These are phyloP conservation scores for Gorsachius goisagi DNA, from an alignment of 2,113 vertebrate genomes.

Conservation along the genomic window DNA sequence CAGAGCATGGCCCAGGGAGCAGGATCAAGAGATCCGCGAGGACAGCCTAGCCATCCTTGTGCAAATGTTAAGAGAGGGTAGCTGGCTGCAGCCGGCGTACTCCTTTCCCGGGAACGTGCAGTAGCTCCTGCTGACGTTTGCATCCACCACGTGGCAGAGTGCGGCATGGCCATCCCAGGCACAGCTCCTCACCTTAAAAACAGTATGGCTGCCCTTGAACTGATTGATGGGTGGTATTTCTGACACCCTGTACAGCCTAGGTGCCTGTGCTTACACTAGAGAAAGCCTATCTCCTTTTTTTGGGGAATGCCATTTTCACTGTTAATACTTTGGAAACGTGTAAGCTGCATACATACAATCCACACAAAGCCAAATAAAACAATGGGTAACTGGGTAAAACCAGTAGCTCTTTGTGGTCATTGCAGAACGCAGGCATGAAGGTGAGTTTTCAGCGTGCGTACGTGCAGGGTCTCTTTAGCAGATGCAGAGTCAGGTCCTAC, in stretches of 20 bases:
- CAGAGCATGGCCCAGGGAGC: not conserved
- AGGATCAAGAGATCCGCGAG: not conserved
- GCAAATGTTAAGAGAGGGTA: not conserved
- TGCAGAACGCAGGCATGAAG: not conserved
- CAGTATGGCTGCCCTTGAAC: rapidly evolving
- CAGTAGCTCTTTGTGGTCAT: not conserved
- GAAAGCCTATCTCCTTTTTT: rapidly evolving
- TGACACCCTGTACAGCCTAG: too few species aligned
- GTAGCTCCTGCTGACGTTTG: not conserved
- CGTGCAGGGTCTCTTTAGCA: not conserved
- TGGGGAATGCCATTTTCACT: not conserved
- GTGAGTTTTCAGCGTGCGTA: not conserved
- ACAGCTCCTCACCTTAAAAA: not conserved
- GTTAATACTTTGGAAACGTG: not conserved
- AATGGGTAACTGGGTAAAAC: not conserved
- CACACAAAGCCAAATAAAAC: not conserved
- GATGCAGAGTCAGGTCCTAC: not conserved
- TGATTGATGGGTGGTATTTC: rapidly evolving
- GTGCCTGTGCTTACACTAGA: rapidly evolving
- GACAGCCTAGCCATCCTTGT: not conserved
- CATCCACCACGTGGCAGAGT: rapidly evolving
- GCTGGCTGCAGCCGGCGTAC: rapidly evolving
- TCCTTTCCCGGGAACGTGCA: rapidly evolving
- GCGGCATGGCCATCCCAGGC: not conserved
- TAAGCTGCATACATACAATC: not conserved